phyloP scores from a whole-genome alignment of 2,888 invertebrate species.

The Coleophora deauratella region DNA sequence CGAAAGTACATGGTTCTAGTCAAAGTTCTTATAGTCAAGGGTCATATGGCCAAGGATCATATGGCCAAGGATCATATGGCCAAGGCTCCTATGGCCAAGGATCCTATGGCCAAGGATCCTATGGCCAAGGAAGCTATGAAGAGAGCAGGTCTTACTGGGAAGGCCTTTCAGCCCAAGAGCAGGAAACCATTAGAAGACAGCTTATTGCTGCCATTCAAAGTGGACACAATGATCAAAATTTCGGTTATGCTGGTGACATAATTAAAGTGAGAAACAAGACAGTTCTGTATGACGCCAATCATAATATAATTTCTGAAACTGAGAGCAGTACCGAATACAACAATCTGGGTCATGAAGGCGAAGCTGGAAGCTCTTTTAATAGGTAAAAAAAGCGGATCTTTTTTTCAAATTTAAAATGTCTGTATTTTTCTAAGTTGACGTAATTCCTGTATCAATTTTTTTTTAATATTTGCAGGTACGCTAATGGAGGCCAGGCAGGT shows the following conservation, averaged over 20 bases:
- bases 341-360: slow-evolving; percentile 56
- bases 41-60: not conserved
- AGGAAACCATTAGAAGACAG: slow-evolving; percentile 11
- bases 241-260: slow-evolving; percentile 30
- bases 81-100: slow-evolving; percentile 4
- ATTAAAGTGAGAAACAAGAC: slow-evolving; percentile 47
- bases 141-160: slow-evolving; percentile 6
- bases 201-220: slow-evolving; percentile 1
- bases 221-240: not conserved
- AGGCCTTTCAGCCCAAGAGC: slow-evolving; percentile 9
- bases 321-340: slow-evolving; percentile 71
- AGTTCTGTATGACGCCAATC: slow-evolving; percentile 49
- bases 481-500: slow-evolving; percentile 9
- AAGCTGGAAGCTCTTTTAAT: slow-evolving; percentile 59
- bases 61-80: too few relatives aligned
- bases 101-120: too few relatives aligned
- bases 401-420: not conserved
- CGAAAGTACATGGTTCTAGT: slow-evolving; percentile 2
- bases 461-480: slow-evolving; percentile 8
- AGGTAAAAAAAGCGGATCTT: slow-evolving; percentile 35
- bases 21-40: not conserved
- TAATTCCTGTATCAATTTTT: not conserved
- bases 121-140: slow-evolving; percentile 4
- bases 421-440: too few relatives aligned
- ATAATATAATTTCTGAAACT: slow-evolving; percentile 58